Base-by-base conservation (phyloP, 2,113 vertebrate species). In the Sinocyclocheilus anshuiensis region DNA sequence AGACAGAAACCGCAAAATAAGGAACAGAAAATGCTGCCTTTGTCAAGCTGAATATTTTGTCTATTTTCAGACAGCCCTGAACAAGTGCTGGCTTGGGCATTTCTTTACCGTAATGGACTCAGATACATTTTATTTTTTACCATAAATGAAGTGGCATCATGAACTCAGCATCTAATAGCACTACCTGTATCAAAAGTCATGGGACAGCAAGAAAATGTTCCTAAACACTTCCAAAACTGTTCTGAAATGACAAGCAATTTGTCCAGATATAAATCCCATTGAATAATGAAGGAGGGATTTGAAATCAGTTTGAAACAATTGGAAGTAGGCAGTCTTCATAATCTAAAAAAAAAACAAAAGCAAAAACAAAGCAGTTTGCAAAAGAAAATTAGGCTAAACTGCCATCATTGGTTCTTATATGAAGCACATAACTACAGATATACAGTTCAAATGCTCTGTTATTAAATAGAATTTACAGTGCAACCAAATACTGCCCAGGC, bases 1-100 rank as follows among this genome's bases (percentile, higher is more conserved):
- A 76, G 42, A 65, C 69, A 55, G 71, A 77, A 53, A 65, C 24
- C 39, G 8, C 8, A 57, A 76, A 82, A 87, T 83, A 67, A 76
- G 42, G 86, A 87, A 87, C 86, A 83, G 86, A 87, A 87, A 87
- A 77, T 77, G 86, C 85, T 86, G 74, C 45, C 5, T 77, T 39
- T 76, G 13, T 77, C 8, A 15, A 42, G 79, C 39, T 36, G 36
- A 65, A 26, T 22, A 77, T 71, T 69, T n/a, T 18, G 59, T 77
- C 80, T 87, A 83, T 87, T 83, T 83, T 69, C 63, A 83, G 53
- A 39, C 12, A 53, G 59, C 42, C 20, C 39, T 53, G 4, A 74
- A 22, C 29, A 75, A 55, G 15, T 7, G 26, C 76, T 33, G 2
- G 12, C 48, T 77, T 4, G 16, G 29, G 16, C 3, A 13, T 74